Conservation (phyloP, 2,888 invertebrate species). For the Euproctis similis region DNA sequence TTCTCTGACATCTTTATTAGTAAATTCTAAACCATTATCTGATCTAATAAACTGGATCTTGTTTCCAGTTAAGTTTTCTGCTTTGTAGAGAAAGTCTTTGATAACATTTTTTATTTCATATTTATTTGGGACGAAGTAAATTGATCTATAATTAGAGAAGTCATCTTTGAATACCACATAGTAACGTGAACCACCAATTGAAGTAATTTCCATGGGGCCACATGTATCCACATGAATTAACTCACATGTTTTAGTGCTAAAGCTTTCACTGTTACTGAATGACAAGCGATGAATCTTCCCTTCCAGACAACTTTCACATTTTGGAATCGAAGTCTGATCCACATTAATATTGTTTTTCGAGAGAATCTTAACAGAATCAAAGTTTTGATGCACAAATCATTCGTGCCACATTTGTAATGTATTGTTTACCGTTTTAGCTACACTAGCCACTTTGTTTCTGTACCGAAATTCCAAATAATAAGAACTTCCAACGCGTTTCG, state of each 20-base stretch:
- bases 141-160: too few species aligned
- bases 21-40: slow-evolving; percentile 4
- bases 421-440: too few species aligned
- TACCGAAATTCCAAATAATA: too few species aligned
- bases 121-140: too few species aligned
- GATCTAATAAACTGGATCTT: not conserved
- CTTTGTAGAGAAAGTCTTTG: slow-evolving; percentile 1
- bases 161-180: too few species aligned
- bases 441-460: too few species aligned
- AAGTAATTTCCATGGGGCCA: too few species aligned
- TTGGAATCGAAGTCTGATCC: slow-evolving; percentile 1
- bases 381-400: slow-evolving; percentile 16
- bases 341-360: slow-evolving; percentile 14
- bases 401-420: slow-evolving; percentile 16
- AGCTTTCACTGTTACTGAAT: slow-evolving; percentile 13
- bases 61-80: slow-evolving; percentile 3
- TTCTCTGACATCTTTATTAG: slow-evolving; percentile 1
- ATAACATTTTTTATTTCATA: slow-evolving; percentile 14
- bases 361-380: slow-evolving; percentile 12
- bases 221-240: too few species aligned
- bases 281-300: too few species aligned
- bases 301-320: slow-evolving; percentile 18
- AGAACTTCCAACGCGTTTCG: too few species aligned
- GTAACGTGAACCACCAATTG: slow-evolving; percentile 18
- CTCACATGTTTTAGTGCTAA: slow-evolving; percentile 13